A percentile compares a stretch with the other conserved stretches of the same genome.
Conservation (phyloP, 2,797 vertebrate genomes). For the Malacoctenus gilli region DNA sequence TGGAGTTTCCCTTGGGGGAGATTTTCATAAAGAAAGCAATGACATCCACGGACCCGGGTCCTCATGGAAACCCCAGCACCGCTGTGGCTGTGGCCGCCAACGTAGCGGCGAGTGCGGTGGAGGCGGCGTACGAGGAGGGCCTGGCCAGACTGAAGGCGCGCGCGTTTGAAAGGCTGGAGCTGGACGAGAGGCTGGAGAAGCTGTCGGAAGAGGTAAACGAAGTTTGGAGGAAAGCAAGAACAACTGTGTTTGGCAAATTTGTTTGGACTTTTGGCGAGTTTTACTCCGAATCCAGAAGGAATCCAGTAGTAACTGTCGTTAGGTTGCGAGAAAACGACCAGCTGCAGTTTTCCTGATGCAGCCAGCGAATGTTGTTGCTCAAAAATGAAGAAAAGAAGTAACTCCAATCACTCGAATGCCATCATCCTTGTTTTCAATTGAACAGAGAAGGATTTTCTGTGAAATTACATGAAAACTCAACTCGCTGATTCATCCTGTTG, state of each 20-base stretch:
- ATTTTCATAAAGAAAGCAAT: slow-evolving; percentile 92
- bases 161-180: slow-evolving; percentile 95
- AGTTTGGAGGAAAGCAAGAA: slow-evolving; percentile 8
- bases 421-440: too few relatives aligned
- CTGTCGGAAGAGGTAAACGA: slow-evolving; percentile 89
- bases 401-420: too few relatives aligned
- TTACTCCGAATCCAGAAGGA: neutral
- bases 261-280: slow-evolving; percentile 7
- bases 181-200: slow-evolving; percentile 95
- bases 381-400: too few relatives aligned
- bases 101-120: slow-evolving; percentile 86
- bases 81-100: slow-evolving; percentile 89
- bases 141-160: slow-evolving; percentile 94
- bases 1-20: slow-evolving; percentile 94
- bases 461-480: too few relatives aligned
- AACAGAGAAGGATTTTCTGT: too few relatives aligned
- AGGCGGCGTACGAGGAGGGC: slow-evolving; percentile 94
- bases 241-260: slow-evolving; percentile 2
- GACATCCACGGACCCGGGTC: slow-evolving; percentile 84
- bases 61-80: slow-evolving; percentile 83
- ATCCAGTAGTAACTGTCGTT: slow-evolving; percentile 1
- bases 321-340: neutral
- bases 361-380: too few relatives aligned
- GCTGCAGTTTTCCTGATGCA: neutral
- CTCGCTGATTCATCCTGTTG: too few relatives aligned